Conservation (phyloP, 1,140 invertebrate species). For the Drosophila kanapiae region DNA sequence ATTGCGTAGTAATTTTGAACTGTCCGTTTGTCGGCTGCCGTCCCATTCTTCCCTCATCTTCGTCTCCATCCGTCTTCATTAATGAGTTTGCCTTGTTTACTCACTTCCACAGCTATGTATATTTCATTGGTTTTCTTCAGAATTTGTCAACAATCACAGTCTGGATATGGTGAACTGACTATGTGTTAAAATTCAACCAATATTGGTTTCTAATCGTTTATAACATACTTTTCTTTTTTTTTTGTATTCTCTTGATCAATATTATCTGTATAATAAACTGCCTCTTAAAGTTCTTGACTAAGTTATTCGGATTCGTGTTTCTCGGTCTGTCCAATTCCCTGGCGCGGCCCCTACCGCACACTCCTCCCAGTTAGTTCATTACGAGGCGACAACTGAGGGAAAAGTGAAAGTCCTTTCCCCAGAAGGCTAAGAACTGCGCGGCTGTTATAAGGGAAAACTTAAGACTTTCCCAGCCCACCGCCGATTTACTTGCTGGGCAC, state of each 20-base stretch:
- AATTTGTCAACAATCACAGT: background rate
- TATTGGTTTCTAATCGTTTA: background rate
- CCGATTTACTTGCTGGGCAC: conserved; percentile 54
- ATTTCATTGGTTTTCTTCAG: background rate
- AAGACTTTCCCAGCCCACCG: conserved; percentile 3
- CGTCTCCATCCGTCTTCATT: conserved; percentile 15
- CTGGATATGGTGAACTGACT: conserved; percentile 4
- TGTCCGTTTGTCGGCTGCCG: conserved; percentile 26
- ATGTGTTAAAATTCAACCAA: no score
- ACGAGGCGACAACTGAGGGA: conserved; percentile 51
- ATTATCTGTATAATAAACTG: conserved; percentile 70
- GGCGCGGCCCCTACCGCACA: background rate
- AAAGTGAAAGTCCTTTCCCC: conserved; percentile 73
- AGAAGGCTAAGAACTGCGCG: conserved; percentile 42
- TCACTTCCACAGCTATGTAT: background rate
- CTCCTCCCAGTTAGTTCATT: conserved; percentile 55
- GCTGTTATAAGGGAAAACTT: conserved; percentile 22
- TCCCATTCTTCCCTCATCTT: background rate
- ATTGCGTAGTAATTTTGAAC: conserved; percentile 34
- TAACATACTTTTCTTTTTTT: no score
- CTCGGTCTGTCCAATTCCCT: conserved; percentile 13
- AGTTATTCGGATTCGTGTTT: conserved; percentile 31
- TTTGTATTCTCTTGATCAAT: background rate
- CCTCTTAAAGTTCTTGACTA: conserved; percentile 23
- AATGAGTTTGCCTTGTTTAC: conserved; percentile 23